Base-by-base conservation (phyloP, 2,113 vertebrate genomes). In the Merops nubicus region DNA sequence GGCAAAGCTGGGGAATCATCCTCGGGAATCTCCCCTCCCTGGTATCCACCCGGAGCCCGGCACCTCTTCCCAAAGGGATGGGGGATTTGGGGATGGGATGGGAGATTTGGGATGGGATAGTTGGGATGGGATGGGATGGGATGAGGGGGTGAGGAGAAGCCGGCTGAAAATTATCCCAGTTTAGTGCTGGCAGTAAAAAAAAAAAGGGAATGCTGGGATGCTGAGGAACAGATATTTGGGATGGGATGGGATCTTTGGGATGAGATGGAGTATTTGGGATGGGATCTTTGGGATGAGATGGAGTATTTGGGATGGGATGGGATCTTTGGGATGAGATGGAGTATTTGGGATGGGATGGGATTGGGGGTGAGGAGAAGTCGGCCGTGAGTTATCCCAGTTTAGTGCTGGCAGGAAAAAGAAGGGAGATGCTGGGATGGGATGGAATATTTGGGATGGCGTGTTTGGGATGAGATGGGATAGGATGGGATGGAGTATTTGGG, bases 81-180 rank as follows among this genome's bases (percentile, higher is more conserved):
- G 64, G 15, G 22, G 25, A 34, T 1, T 0, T 0, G 0, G 19
- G 33, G 42, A 15, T 3, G 23, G n/a, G n/a, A n/a, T n/a, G n/a
- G n/a, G n/a, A n/a, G n/a, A n/a, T n/a, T n/a, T n/a, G n/a, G n/a
- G n/a, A n/a, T n/a, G n/a, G 57, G 28, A 8, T 31, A 16, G 8
- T 36, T 59, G 53, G 75, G 70, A 6, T 67, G 5, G 25, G 26
- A 12, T 34, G 47, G 29, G 51, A 19, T 75, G n/a, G n/a, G n/a
- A n/a, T n/a, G n/a, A 50, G 29, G 20, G 45, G 5, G 4, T 33
- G 12, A 40, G 36, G 33, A 38, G 31, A 40, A 11, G 15, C 8
- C 53, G 1, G 4, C 47, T 16, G 0, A 22, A 21, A 54, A 9
- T 69, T 51, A 65, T 45, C 63, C 85, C 47, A 22, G 0, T 67